Base-by-base conservation (phyloP, 2,113 vertebrate genomes). In the Eudyptes chrysolophus region DNA sequence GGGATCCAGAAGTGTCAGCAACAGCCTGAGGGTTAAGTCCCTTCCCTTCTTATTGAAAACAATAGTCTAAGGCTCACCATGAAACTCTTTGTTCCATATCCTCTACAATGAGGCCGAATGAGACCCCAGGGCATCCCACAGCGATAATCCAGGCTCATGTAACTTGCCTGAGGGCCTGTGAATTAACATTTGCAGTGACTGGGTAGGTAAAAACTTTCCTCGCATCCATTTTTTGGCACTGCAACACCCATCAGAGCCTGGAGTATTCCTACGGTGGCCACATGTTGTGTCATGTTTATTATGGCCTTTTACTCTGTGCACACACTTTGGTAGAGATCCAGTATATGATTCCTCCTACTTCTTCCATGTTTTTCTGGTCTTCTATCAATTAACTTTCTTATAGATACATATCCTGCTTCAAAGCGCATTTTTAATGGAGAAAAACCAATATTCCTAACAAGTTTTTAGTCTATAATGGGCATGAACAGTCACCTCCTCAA, bases 1-100 rank as follows among this genome's bases (percentile, higher is more conserved):
- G 4, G 61, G 42, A 68, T 85, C 85, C 84, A 10, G 29, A 70
- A 77, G 74, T 84, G 96, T 80, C 95, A 95, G 87, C 92, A 60
- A 44, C 84, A 92, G 77, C 48, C 55, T 2, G 32, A 91, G 79
- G 86, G 80, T 68, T 86, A 83, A 95, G 46, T 60, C 78, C 62
- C 61, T 90, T 95, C 88, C 58, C 66, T 94, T 70, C 66, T 77
- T 29, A 60, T 15, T 77, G 76, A 83, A 92, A 95, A 92, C 90
- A 95, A 90, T 13, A 89, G 84, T 52, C 86, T 92, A 87, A 89
- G 91, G 89, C 95, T 95, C 96, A 65, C 80, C 92, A 71, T 16
- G 91, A 94, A 95, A 70, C 79, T 60, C 82, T 95, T 93, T 96
- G 87, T 85, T 71, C 88, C 34, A 29, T 8, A 32, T 22, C 68